These are phyloP conservation scores for Leucopsar rothschildi DNA, from an alignment of 2,113 vertebrate genomes.

Conservation along the genomic window DNA sequence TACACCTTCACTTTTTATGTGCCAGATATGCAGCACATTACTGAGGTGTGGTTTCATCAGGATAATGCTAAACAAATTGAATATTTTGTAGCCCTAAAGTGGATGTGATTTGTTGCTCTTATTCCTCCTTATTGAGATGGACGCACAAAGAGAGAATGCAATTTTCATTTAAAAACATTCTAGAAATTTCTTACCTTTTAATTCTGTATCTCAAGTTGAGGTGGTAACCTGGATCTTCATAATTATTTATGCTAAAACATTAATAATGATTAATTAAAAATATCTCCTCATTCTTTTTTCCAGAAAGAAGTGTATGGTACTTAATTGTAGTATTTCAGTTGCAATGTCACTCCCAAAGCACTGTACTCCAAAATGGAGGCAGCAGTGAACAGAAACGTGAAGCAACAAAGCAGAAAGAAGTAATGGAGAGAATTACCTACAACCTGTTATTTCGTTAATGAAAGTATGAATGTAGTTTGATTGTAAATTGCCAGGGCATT, in stretches of 20 bases:
- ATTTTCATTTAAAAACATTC: neutral
- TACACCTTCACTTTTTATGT: neutral
- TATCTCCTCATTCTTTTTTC: neutral
- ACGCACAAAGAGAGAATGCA: neutral
- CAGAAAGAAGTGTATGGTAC: fast-evolving
- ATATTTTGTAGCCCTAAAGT: neutral
- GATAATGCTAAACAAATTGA: neutral
- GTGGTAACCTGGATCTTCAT: neutral
- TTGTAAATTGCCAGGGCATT: neutral
- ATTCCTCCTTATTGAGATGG: neutral
- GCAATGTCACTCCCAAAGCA: neutral
- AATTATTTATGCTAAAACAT: neutral
- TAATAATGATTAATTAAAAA: neutral
- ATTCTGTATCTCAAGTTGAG: neutral
- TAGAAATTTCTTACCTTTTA: neutral
- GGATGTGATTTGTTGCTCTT: neutral
- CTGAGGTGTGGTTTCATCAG: neutral
- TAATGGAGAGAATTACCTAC: neutral
- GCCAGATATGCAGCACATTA: neutral
- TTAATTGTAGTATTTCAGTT: neutral
- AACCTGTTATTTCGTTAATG: neutral
- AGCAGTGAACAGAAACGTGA: neutral
- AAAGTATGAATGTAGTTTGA: neutral
- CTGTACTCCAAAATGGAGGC: neutral
- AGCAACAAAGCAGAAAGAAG: neutral